phyloP scores from a whole-genome alignment of 1,140 invertebrate species.

The Meloidogyne hapla region DNA sequence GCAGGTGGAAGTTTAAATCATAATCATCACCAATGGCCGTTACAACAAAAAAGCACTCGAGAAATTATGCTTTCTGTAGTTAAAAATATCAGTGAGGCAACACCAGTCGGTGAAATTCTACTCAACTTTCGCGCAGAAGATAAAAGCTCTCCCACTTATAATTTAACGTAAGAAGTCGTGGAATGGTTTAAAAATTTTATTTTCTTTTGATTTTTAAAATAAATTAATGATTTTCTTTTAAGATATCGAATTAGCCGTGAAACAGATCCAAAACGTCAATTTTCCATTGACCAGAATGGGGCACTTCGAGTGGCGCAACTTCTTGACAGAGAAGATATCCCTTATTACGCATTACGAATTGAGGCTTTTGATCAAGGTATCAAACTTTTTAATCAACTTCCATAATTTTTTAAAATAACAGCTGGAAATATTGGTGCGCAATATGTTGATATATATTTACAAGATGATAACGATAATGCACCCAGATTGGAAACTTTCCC shows the following conservation, averaged over 20 bases:
- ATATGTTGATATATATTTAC: slow-evolving; percentile 60
- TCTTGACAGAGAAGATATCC: slow-evolving; percentile 60
- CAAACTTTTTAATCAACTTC: background rate
- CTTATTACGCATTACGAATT: slow-evolving; percentile 55
- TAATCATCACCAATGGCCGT: background rate
- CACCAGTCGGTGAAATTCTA: slow-evolving; percentile 51
- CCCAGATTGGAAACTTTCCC: slow-evolving; percentile 57
- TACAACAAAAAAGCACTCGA: slow-evolving; percentile 34
- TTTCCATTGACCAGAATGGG: slow-evolving; percentile 64
- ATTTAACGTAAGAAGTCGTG: slow-evolving; percentile 57
- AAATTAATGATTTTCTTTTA: background rate
- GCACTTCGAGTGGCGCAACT: slow-evolving; percentile 53
- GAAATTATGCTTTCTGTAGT: slow-evolving; percentile 59
- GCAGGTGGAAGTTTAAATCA: slow-evolving; percentile 5
- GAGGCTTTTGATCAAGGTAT: slow-evolving; percentile 59
- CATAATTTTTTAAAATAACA: slow-evolving; percentile 24
- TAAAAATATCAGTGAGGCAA: slow-evolving; percentile 59
- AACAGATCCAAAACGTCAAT: slow-evolving; percentile 63
- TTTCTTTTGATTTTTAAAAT: background rate
- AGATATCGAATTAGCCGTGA: slow-evolving; percentile 62
- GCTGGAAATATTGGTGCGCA: slow-evolving; percentile 60
- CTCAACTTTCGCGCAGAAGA: slow-evolving; percentile 62
- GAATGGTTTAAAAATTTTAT: slow-evolving; percentile 6
- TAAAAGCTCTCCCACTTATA: slow-evolving; percentile 54
- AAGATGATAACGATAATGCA: slow-evolving; percentile 64